A percentile compares a stretch with the other conserved stretches of the same genome.
These are phyloP conservation scores for Platyrinchus mystaceus DNA, from an alignment of 2,797 vertebrate species.

Conservation along the genomic window DNA sequence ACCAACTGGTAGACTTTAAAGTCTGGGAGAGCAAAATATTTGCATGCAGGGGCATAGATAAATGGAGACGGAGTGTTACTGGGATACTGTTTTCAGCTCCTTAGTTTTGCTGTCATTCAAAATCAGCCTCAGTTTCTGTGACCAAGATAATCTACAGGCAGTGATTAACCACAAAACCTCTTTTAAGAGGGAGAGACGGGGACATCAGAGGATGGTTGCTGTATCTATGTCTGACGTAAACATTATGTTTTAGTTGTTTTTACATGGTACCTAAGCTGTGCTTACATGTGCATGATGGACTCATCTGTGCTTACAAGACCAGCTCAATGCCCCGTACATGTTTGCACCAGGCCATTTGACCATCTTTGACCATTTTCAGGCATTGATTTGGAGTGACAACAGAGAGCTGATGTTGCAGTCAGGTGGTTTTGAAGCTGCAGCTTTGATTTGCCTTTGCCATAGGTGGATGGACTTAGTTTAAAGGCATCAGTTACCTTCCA, in stretches of 20 bases:
- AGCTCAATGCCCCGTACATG: background rate
- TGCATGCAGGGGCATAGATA: background rate
- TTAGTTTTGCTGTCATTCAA: background rate
- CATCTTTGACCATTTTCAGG: background rate
- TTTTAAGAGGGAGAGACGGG: background rate
- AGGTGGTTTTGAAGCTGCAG: background rate
- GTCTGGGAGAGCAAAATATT: background rate
- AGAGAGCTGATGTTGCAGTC: background rate
- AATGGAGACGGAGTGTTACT: background rate
- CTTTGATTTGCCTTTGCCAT: background rate
- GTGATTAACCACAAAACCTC: background rate
- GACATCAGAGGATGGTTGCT: background rate
- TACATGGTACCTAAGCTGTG: background rate
- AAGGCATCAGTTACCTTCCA: background rate
- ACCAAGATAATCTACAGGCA: background rate
- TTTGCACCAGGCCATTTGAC: background rate
- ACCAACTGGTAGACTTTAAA: background rate
- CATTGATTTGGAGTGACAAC: background rate
- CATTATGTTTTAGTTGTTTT: background rate
- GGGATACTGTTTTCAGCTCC: background rate
- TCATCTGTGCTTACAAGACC: background rate
- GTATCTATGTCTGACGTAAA: background rate
- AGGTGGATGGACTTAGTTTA: background rate
- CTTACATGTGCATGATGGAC: rapidly evolving
- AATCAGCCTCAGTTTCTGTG: background rate